Evolutionary conservation across 2,797 vertebrate species (phyloP), one percentile per base, ranked within the genome.

Genomic region (Calcarius lapponicus): DNA sequence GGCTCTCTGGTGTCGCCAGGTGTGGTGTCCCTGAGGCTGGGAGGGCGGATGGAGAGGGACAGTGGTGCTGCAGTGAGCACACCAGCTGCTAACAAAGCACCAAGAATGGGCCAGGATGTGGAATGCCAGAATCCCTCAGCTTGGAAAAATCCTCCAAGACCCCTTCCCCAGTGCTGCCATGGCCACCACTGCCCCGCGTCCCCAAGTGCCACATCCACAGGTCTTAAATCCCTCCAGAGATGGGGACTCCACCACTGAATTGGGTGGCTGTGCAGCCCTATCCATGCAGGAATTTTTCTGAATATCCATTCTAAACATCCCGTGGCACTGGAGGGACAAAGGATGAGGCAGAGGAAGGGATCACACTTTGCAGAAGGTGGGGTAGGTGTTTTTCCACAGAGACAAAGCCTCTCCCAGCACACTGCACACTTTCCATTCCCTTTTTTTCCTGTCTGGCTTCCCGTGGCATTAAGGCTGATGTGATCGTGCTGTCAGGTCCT

Each of bases 21-120:
- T 26, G 34, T 20, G 20, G 32, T 38, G 53, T 22, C 53, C 11
- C 34, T 3, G 54, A 7, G 50, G 20, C 3, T 17, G 40, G 43
- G 14, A 48, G 57, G 66, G 5, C 0, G 1, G 42, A 15, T 1
- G 32, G 58, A 67, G 7, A 1, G 43, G 72, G 32, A 16, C 66
- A 34, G 18, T 25, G 62, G 26, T 26, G 29, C 88, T 48, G 74
- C 85, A 21, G 9, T 3, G 69, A 22, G 0, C 70, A 25, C 60
- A 7, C 2, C 0, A 1, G 28, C n/a, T 21, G 22, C 53, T 54
- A 3, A 4, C 2, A 2, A 8, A 43, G 53, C 34, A 8, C 42
- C 48, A 21, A 45, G 26, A 66, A 6, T 0, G 5, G 36, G 40
- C 32, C 36, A 17, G 16, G 24, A 2, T 7, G 0, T 0, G 2